Conservation (phyloP, 2,797 vertebrate genomes). For the Gephyroberyx darwinii region DNA sequence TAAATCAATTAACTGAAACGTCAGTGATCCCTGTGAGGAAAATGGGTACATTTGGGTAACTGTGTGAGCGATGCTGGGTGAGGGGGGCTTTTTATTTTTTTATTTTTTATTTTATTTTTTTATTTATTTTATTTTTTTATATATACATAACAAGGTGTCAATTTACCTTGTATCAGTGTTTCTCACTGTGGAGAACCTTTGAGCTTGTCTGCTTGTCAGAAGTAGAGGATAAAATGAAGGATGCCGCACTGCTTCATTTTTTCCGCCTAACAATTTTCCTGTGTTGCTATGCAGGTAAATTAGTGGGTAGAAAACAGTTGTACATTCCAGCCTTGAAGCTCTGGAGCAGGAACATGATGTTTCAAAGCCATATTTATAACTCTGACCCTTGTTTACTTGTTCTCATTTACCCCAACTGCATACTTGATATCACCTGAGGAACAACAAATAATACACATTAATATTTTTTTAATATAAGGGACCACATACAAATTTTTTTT, state of each 20-base stretch:
- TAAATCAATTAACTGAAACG: no score
- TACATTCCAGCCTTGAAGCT: neutral
- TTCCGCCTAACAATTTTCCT: neutral
- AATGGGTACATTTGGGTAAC: neutral
- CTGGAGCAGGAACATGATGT: constrained; percentile 6
- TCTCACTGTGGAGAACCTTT: neutral
- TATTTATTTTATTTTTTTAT: no score
- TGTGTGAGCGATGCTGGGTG: neutral
- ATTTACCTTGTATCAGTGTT: neutral
- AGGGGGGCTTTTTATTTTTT: no score
- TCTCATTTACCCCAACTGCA: neutral
- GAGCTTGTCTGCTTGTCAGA: neutral
- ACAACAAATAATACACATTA: neutral
- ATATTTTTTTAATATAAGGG: neutral
- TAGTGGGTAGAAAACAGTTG: neutral
- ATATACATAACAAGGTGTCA: neutral
- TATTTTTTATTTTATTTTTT: no score
- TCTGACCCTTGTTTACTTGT: neutral
- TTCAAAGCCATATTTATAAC: neutral
- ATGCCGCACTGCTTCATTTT: neutral
- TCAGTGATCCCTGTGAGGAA: no score
- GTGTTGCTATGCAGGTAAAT: neutral
- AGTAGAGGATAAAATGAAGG: neutral
- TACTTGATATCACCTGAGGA: neutral
- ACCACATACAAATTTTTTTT: neutral